Base-by-base conservation (phyloP, 2,888 invertebrate species). In the Allolobophora icterica region DNA sequence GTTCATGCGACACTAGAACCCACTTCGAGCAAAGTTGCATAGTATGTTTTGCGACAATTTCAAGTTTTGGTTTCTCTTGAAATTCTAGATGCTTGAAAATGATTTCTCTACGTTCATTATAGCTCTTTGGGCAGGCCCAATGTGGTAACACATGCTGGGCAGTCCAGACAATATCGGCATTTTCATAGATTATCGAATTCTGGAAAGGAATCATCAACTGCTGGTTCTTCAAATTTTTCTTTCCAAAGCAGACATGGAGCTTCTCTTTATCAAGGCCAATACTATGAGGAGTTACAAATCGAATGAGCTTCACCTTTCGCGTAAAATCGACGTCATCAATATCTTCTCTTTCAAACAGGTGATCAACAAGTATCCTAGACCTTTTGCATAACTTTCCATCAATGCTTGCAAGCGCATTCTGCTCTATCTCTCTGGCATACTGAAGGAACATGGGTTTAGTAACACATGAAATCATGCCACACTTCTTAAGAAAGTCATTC, bases 161-260 rank as follows among this genome's bases (percentile, higher is more conserved):
- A 17, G 92, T 91, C 93, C 93, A 93, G 24, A 91, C 91, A n/a
- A 93, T 91, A 52, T 90, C 91, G 42, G 92, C 93, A 84, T 93
- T 92, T 24, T 71, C 90, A 89, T 92, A 92, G 0, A 92, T 91
- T 13, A 93, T 84, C 4, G 93, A 92, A 30, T 92, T 92, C 40
- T 90, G 87, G 91, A 93, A 93, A 17, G 92, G 90, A 35, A 93
- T 93, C 90, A 93, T 93, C 52, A 90, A 38, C 4, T 40, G 5
- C 90, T 87, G 87, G 38, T 24, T 24, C 21, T 24, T 87, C 24
- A 0, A 4, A 38, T 87, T 87, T 87, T 35, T 87, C 87, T 84
- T 90, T 83, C 89, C 89, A 87, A 58, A 92, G 89, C 91, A 90
- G 19, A 92, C 91, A 89, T 91, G 92, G 52, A 93, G 91, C 42